Conservation (phyloP, 2,113 vertebrate species). For the Crotalus helleri region DNA sequence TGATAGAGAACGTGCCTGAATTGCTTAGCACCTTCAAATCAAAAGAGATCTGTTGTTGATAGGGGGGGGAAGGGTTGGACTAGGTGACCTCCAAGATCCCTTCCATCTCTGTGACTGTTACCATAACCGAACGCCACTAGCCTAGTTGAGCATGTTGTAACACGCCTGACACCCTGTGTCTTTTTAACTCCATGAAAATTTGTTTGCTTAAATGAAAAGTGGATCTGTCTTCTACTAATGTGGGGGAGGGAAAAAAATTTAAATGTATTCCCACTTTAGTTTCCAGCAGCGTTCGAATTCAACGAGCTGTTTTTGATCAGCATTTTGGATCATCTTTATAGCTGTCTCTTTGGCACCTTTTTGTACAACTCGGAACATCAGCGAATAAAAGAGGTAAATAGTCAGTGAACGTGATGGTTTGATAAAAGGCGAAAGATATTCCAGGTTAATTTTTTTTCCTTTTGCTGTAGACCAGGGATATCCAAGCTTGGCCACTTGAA, state of each 20-base stretch:
- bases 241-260: neutral
- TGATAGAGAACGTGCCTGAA: too few species aligned
- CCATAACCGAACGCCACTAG: accelerated
- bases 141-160: neutral
- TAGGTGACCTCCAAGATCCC: neutral
- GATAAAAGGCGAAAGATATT: neutral
- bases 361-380: conserved; percentile 92
- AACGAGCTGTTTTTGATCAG: conserved; percentile 93
- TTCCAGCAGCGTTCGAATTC: conserved; percentile 95
- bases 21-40: neutral
- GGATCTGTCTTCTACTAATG: neutral
- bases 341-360: conserved; percentile 96
- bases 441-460: neutral
- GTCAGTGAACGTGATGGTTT: neutral
- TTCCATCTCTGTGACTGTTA: neutral
- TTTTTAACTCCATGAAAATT: neutral
- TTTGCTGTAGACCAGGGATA: neutral
- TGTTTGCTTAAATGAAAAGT: neutral
- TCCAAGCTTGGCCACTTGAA: neutral
- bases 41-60: neutral
- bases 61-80: too few species aligned
- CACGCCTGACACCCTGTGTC: accelerated
- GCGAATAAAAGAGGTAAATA: conserved; percentile 77
- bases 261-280: conserved; percentile 68
- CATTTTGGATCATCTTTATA: conserved; percentile 94